Evolutionary conservation across 1,140 invertebrate species (phyloP), one percentile per base, ranked within the genome.

Genomic region (Theocolax elegans): DNA sequence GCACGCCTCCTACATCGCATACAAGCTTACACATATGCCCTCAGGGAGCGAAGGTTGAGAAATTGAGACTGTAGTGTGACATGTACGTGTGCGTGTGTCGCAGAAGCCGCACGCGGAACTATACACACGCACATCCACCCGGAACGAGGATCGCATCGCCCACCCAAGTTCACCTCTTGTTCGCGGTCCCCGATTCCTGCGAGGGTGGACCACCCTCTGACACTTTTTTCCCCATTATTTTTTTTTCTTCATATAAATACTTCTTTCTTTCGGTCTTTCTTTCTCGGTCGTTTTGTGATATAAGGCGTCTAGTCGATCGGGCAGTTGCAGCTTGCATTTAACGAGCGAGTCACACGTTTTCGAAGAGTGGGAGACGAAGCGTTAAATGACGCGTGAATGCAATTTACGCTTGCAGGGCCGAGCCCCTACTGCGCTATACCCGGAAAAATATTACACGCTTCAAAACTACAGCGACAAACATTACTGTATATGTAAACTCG

Each of bases 321-420:
- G 64, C 72, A n/a, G n/a, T 68, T 74, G 73, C 75, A 76, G 73
- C 74, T 75, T 76, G 77, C 74, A 79, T 76, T n/a, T 79, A 79
- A 79, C 76, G 76, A 77, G 51, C 38, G 38, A 67, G 29, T 58
- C 38, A 49, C 21, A 56, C 25, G 17, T 27, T 54, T 67, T 40
- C 29, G 40, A 3, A 2, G 29, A 3, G 29, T 31, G 49, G 12
- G 7, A 19, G 12, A 6, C 4, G 42, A 44, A 4, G 42, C 19
- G 29, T 19, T 67, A 59, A 67, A 67, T 51, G 66, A 67, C 56
- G 27, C 66, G 56, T 67, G 35, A 67, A 67, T 51, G n/a, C 19
- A 12, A 17, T n/a, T n/a, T n/a, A n/a, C n/a, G n/a, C n/a, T n/a
- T n/a, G n/a, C n/a, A n/a, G n/a, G 63, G 23, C 23, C 25, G 15